Evolutionary conservation across 2,888 invertebrate species (phyloP).

Genomic region (Chaetoderma sp.): DNA sequence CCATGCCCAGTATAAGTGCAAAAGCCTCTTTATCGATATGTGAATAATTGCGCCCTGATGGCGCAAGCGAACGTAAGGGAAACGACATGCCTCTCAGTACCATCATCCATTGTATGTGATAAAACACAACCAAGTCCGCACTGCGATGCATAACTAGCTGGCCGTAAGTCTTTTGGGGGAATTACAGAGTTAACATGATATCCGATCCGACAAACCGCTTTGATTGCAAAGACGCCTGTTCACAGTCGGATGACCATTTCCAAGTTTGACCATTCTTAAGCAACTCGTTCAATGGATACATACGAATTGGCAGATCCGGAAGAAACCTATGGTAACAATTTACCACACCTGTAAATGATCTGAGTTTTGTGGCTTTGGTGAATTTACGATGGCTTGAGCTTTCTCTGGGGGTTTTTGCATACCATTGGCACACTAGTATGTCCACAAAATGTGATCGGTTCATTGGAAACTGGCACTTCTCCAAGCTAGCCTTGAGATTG

Average conservation of each 20-base stretch:
- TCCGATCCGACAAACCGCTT: conserved; percentile 39
- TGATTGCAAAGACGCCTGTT: conserved; percentile 32
- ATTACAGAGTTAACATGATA: conserved; percentile 53
- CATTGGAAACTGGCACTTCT: conserved; percentile 20
- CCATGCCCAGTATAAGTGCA: conserved; percentile 59
- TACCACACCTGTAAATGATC: conserved; percentile 9
- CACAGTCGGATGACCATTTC: conserved; percentile 25
- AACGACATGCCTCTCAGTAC: conserved; percentile 57
- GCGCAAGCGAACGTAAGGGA: conserved; percentile 66
- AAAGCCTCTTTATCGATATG: conserved; percentile 68
- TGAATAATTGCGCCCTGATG: conserved; percentile 63
- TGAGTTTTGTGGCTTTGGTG: conserved; percentile 5
- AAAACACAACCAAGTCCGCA: conserved; percentile 60
- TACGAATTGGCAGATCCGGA: conserved; percentile 8
- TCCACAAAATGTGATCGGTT: conserved; percentile 23
- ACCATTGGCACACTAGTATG: conserved; percentile 35
- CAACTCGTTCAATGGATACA: conserved; percentile 19
- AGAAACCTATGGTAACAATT: conserved; percentile 17
- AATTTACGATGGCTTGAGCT: too few relatives aligned
- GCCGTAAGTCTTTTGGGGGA: conserved; percentile 48
- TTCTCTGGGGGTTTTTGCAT: too few relatives aligned
- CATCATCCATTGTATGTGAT: conserved; percentile 32
- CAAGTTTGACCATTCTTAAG: conserved; percentile 21
- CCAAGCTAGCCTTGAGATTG: conserved; percentile 5
- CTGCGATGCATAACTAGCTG: conserved; percentile 67